Base-by-base conservation (phyloP, 2,113 vertebrate genomes). In the Eulacestoma nigropectus region DNA sequence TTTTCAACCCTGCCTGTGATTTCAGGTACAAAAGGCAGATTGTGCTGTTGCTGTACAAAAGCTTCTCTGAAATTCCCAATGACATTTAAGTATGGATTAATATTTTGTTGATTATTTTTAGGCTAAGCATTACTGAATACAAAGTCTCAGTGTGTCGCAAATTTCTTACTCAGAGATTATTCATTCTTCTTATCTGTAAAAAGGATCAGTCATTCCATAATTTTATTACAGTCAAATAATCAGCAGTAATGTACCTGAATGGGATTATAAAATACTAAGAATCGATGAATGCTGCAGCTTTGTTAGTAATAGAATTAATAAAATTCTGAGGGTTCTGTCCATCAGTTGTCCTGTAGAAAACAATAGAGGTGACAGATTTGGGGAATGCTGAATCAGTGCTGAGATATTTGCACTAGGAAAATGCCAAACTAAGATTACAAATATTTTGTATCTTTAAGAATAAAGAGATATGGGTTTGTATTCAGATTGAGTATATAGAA, bases 151-250 rank as follows among this genome's bases (percentile, higher is more conserved):
- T 41, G 53, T 67, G 37, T 79, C 20, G 13, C 33, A 95, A 89
- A 83, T 97, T 76, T 93, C 87, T 96, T 93, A 94, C 86, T 94
- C 95, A 84, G 67, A 84, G 67, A 91, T 73, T 32, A 70, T 59
- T 94, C 85, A 55, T 82, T 97, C 79, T 95, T 83, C 94, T 79
- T 93, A 97, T 94, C 95, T 97, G 83, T 93, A 18, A 73, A 84
- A 81, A 59, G 75, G 75, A n/a, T 64, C 79, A 93, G 67, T 84
- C 30, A 37, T 94, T 88, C 35, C 11, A 5, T 64, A 63, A 87
- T 95, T 91, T 82, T 52, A 89, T 96, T 82, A 82, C 39, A 73
- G 17, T 83, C 49, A 96, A 96, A 87, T 60, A 77, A 85, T 92
- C 89, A 65, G 52, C 80, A 93, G 60, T 87, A 87, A 46, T 20